Percentiles rank a stretch among this genome's conserved stretches.
phyloP scores from a whole-genome alignment of 2,113 vertebrate genomes.

The Probosciger aterrimus region DNA sequence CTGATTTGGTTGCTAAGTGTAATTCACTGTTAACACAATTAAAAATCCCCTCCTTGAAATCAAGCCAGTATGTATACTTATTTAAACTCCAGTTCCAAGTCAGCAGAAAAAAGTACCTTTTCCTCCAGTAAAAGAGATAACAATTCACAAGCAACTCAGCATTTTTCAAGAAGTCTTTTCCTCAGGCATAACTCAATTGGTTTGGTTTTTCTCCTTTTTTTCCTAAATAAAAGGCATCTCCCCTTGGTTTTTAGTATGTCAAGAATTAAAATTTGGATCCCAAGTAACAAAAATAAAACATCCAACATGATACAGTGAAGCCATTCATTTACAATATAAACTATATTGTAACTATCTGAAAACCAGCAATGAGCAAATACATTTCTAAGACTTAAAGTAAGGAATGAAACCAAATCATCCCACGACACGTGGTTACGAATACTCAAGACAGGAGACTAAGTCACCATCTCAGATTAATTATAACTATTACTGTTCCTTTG shows the following conservation, averaged over 20 bases:
- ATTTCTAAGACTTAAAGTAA: background rate
- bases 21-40: background rate
- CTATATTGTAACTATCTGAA: background rate
- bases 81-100: background rate
- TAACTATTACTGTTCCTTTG: background rate
- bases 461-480: background rate
- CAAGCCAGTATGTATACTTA: background rate
- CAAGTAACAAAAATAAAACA: background rate
- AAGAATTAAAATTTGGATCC: background rate
- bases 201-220: background rate
- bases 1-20: background rate
- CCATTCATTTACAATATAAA: background rate
- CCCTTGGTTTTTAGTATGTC: background rate
- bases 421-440: background rate
- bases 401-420: background rate
- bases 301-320: fast-evolving
- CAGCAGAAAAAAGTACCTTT: background rate
- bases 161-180: background rate
- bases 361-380: background rate
- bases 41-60: background rate
- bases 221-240: background rate
- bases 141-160: background rate
- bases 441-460: background rate
- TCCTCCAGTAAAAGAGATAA: background rate
- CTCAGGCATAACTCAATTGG: background rate